phyloP scores from a whole-genome alignment of 2,888 invertebrate species.

The Pardosa pseudoannulata region DNA sequence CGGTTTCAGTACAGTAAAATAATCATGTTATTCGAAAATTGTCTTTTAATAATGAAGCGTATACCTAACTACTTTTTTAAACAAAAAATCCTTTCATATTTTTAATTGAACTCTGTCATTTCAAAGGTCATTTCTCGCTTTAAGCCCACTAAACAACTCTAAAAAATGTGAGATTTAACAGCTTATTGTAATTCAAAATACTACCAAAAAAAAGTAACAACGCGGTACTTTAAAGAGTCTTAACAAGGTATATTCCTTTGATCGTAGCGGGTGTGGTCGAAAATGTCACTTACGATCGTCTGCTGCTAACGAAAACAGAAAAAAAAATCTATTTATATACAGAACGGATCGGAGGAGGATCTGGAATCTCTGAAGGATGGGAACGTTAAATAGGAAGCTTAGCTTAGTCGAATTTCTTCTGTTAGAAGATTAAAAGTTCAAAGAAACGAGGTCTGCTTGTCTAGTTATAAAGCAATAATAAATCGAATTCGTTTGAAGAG shows the following conservation, averaged over 20 bases:
- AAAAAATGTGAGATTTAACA: too few relatives aligned
- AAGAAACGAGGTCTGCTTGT: not conserved
- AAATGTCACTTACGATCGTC: not conserved
- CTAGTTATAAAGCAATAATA: too few relatives aligned
- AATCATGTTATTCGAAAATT: too few relatives aligned
- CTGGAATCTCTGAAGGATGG: not conserved
- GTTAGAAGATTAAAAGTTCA: not conserved
- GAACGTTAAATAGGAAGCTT: not conserved
- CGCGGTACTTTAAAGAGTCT: not conserved
- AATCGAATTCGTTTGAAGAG: too few relatives aligned
- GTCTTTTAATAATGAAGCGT: too few relatives aligned
- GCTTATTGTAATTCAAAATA: too few relatives aligned
- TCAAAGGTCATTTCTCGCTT: too few relatives aligned
- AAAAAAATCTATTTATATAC: not conserved
- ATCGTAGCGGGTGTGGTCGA: not conserved
- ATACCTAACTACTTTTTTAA: too few relatives aligned
- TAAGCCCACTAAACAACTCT: too few relatives aligned
- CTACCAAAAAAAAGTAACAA: not conserved
- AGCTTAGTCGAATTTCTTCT: not conserved
- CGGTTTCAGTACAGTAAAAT: too few relatives aligned
- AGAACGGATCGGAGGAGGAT: not conserved
- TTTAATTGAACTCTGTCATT: too few relatives aligned
- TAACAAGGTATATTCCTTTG: not conserved
- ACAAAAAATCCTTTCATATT: too few relatives aligned
- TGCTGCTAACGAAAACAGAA: not conserved